These are phyloP conservation scores for Atherinomorus stipes DNA, from an alignment of 2,113 vertebrate genomes.

Conservation along the genomic window DNA sequence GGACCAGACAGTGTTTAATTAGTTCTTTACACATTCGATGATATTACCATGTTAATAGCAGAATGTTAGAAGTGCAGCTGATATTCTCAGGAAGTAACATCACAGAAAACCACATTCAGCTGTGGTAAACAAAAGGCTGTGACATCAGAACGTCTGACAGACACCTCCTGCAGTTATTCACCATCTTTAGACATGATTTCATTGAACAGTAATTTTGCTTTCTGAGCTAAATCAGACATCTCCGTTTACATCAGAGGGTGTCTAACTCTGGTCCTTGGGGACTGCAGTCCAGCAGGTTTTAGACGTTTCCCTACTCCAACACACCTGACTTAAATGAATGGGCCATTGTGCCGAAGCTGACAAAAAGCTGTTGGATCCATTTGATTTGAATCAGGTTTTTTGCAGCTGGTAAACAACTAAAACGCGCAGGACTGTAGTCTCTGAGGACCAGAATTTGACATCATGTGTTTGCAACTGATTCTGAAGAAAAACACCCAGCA, in stretches of 20 bases:
- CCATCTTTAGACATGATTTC: neutral
- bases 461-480: slow-evolving; percentile 25
- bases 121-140: slow-evolving; percentile 18
- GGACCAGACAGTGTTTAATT: neutral
- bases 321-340: no score
- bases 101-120: neutral
- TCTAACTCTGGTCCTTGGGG: no score
- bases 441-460: no score
- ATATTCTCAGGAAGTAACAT: slow-evolving; percentile 11
- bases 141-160: slow-evolving; percentile 19
- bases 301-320: no score
- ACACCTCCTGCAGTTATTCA: neutral
- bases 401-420: no score
- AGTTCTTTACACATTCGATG: neutral
- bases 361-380: no score
- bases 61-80: slow-evolving; percentile 5
- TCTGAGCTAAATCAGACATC: slow-evolving; percentile 2
- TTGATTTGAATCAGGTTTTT: no score
- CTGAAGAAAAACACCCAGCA: slow-evolving; percentile 26
- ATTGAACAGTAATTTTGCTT: slow-evolving; percentile 5
- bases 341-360: no score
- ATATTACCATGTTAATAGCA: slow-evolving; percentile 15
- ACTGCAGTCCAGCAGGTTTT: no score
- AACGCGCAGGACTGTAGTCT: no score
- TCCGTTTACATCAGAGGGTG: no score